phyloP scores from a whole-genome alignment of 2,888 invertebrate species.

The Chironomus riparius region DNA sequence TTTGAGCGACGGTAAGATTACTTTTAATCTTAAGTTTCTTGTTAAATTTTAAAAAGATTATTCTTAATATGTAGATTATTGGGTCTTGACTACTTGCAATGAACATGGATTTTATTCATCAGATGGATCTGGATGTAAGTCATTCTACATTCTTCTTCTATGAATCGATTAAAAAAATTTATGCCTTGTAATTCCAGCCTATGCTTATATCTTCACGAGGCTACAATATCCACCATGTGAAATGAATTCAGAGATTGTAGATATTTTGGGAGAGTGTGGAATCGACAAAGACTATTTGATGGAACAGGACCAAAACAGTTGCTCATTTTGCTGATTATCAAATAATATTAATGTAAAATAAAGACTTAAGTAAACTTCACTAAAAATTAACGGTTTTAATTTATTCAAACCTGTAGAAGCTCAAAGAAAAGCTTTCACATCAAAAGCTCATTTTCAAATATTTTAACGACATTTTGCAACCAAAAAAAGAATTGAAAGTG shows the following conservation, averaged over 20 bases:
- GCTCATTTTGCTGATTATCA: neutral
- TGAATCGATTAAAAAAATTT: neutral
- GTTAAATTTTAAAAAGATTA: neutral
- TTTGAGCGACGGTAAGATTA: neutral
- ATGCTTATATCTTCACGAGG: conserved; percentile 7
- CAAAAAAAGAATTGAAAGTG: too few species aligned
- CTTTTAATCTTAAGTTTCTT: too few species aligned
- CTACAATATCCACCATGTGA: conserved; percentile 16
- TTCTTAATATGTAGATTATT: neutral
- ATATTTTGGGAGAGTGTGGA: neutral
- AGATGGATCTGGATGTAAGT: conserved; percentile 1
- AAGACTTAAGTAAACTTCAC: neutral
- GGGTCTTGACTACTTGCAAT: neutral
- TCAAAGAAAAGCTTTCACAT: too few species aligned
- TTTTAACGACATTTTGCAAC: too few species aligned
- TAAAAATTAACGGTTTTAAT: neutral
- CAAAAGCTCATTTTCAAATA: too few species aligned
- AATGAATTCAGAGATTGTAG: neutral
- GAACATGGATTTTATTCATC: conserved; percentile 3
- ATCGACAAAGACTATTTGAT: neutral
- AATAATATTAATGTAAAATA: neutral
- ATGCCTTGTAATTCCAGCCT: neutral
- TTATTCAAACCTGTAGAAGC: too few species aligned
- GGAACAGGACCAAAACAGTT: conserved; percentile 1
- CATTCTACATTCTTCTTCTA: neutral